A percentile compares a stretch with the other conserved stretches of the same genome.
phyloP scores from a whole-genome alignment of 2,113 vertebrate genomes.

The Neotoma lepida region DNA sequence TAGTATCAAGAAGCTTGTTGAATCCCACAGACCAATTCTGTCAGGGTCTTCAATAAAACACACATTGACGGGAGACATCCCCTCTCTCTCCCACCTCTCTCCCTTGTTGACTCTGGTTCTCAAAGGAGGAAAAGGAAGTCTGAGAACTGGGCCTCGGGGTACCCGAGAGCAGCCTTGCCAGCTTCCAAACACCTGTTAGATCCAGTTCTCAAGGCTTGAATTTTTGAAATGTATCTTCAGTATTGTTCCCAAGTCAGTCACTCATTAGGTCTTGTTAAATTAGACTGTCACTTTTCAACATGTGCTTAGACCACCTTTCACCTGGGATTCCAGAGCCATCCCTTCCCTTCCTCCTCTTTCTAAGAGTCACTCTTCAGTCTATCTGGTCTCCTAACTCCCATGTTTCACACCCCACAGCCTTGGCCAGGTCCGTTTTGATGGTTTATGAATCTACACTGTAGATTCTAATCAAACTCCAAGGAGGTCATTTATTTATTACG shows the following conservation, averaged over 20 bases:
- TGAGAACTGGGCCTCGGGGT: background rate
- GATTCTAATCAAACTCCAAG: background rate
- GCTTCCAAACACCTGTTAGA: slow-evolving; percentile 50
- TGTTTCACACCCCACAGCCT: background rate
- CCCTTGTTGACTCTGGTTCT: slow-evolving; percentile 47
- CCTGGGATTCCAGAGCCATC: slow-evolving; percentile 7
- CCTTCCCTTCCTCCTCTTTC: slow-evolving; percentile 54
- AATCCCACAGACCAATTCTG: slow-evolving; percentile 19
- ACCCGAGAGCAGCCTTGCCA: background rate
- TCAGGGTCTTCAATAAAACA: slow-evolving; percentile 6
- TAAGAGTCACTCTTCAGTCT: background rate
- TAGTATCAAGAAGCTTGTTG: slow-evolving; percentile 26
- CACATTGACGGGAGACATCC: background rate
- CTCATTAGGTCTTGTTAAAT: slow-evolving; percentile 51
- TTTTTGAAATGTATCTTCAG: slow-evolving; percentile 7
- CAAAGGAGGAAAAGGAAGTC: slow-evolving; percentile 36
- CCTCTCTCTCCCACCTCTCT: background rate
- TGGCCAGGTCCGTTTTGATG: background rate
- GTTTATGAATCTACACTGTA: background rate
- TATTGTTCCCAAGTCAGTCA: slow-evolving; percentile 54
- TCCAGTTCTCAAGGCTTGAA: slow-evolving; percentile 47
- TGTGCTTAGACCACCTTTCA: slow-evolving; percentile 8
- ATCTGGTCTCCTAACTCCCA: background rate
- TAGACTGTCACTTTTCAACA: slow-evolving; percentile 28
- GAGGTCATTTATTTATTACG: background rate